Conservation (phyloP, 2,888 invertebrate species). For the Tuta absoluta region DNA sequence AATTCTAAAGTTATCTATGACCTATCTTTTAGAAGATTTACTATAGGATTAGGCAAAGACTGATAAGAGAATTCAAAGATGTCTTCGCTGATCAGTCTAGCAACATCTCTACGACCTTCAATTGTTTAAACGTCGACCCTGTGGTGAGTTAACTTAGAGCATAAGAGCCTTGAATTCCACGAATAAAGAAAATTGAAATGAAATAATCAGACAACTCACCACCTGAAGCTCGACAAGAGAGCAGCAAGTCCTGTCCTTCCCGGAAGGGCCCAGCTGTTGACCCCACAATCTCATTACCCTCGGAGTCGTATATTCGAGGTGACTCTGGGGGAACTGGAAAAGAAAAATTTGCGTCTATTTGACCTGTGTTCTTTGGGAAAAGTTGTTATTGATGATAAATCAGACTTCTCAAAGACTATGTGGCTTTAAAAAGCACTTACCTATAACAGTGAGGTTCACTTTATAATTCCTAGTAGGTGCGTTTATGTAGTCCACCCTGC, state of each 20-base stretch:
- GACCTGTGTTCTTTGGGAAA: background rate
- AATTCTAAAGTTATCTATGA: too few relatives aligned
- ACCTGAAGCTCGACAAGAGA: constrained; percentile 92
- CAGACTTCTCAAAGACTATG: background rate
- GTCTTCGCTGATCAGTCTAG: too few relatives aligned
- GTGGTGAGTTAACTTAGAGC: too few relatives aligned
- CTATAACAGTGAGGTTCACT: constrained; percentile 92
- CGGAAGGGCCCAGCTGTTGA: constrained; percentile 90
- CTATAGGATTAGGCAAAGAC: too few relatives aligned
- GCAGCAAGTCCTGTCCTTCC: constrained; percentile 90
- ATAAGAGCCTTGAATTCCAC: too few relatives aligned
- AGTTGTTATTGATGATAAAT: too few relatives aligned
- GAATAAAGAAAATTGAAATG: too few relatives aligned
- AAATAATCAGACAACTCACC: constrained; percentile 80
- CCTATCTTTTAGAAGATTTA: too few relatives aligned
- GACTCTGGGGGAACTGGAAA: constrained; percentile 88
- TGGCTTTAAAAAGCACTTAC: constrained; percentile 79
- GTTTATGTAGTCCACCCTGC: constrained; percentile 93
- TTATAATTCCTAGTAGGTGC: constrained; percentile 93
- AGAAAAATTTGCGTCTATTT: background rate
- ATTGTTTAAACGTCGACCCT: too few relatives aligned
- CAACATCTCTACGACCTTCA: too few relatives aligned
- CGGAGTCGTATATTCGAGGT: constrained; percentile 91
- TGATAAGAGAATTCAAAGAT: too few relatives aligned
- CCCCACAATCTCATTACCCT: constrained; percentile 89